Percentiles rank a stretch among this genome's conserved stretches.
phyloP scores from a whole-genome alignment of 2,113 vertebrate genomes.

The Typhlomys cinereus region DNA sequence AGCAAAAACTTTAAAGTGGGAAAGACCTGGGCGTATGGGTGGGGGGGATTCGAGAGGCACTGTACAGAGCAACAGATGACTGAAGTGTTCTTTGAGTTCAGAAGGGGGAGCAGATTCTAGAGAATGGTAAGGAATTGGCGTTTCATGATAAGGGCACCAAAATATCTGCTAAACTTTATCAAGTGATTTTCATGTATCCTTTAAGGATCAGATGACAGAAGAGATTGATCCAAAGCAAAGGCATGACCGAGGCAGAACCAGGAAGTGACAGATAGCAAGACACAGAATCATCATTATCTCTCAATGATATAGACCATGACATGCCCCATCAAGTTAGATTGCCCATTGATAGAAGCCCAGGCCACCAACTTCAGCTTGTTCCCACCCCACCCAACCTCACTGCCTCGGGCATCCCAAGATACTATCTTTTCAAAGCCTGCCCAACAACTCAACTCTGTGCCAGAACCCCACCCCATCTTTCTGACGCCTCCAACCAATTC shows the following conservation, averaged over 20 bases:
- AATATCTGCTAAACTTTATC: not conserved
- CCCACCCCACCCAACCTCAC: slow-evolving; percentile 61
- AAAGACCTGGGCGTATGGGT: not conserved
- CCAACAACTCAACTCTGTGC: not conserved
- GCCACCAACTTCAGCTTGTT: not conserved
- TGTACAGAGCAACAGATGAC: not conserved
- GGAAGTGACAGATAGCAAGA: not conserved
- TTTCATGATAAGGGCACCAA: not conserved
- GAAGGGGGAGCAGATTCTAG: not conserved
- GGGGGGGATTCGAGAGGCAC: not conserved
- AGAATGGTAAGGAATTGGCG: not conserved
- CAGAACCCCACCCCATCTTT: slow-evolving; percentile 47
- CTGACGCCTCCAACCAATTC: slow-evolving; percentile 16
- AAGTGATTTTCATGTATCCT: not conserved
- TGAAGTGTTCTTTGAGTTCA: not conserved
- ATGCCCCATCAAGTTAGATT: slow-evolving; percentile 50
- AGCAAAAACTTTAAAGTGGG: not conserved
- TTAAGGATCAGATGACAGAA: slow-evolving; percentile 13
- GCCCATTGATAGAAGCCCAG: not conserved
- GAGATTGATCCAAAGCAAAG: not conserved
- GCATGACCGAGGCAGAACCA: not conserved
- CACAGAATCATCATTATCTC: not conserved
- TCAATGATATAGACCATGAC: not conserved
- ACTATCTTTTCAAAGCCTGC: slow-evolving; percentile 41
- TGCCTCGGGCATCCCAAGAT: slow-evolving; percentile 42